Conservation (phyloP, 2,113 vertebrate species). For the Myrmecobius fasciatus region DNA sequence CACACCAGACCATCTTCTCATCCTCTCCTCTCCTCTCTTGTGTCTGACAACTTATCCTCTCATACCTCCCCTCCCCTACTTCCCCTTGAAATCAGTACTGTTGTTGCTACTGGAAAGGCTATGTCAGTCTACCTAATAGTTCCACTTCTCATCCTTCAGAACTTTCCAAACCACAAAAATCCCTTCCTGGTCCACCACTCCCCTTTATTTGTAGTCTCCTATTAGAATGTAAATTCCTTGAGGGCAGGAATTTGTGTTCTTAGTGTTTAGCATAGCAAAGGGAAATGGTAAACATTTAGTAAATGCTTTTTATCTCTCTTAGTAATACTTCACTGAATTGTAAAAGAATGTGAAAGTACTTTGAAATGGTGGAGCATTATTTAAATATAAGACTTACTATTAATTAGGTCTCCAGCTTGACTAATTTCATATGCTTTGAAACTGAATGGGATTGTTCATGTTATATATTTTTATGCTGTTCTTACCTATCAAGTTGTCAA, state of each 20-base stretch:
- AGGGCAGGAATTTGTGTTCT: neutral
- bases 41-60: neutral
- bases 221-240: neutral
- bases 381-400: no score
- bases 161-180: neutral
- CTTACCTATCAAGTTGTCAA: neutral
- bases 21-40: neutral
- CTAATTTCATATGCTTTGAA: no score
- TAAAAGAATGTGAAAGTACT: no score
- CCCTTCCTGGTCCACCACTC: neutral
- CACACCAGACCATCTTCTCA: neutral
- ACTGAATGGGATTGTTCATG: neutral
- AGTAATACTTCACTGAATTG: no score
- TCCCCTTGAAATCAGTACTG: neutral
- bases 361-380: no score
- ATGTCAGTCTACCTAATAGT: neutral
- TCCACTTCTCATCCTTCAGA: neutral
- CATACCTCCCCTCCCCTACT: neutral
- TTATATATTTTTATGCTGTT: neutral
- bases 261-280: no score
- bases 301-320: no score
- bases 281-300: no score
- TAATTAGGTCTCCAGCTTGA: no score
- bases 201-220: neutral
- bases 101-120: neutral